Evolutionary conservation across 2,797 vertebrate species (phyloP).

Genomic region (Ibycter americanus): DNA sequence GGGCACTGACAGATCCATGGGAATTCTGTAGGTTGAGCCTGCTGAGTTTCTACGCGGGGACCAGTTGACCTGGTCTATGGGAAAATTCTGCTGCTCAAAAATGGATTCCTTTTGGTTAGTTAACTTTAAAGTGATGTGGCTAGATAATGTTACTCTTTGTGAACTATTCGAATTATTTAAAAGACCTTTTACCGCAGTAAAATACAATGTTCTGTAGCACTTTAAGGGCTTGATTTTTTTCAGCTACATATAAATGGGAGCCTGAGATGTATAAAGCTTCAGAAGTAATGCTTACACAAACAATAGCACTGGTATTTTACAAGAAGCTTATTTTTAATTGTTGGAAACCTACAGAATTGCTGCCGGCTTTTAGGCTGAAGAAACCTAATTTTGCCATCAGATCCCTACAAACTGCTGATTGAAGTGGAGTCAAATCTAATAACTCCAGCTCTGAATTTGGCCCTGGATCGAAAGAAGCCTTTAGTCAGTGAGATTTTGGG

Average conservation of each 20-base stretch:
- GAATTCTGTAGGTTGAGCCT: neutral
- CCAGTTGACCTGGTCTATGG: neutral
- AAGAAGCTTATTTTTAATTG: neutral
- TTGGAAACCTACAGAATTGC: neutral
- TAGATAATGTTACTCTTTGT: neutral
- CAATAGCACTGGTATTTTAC: neutral
- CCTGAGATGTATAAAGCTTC: neutral
- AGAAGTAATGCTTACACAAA: neutral
- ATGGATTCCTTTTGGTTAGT: neutral
- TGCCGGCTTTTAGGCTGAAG: neutral
- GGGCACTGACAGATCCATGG: neutral
- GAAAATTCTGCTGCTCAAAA: slow-evolving; percentile 21
- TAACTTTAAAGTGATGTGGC: neutral
- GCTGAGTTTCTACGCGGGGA: neutral
- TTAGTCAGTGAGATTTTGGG: neutral
- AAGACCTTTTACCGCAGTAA: neutral
- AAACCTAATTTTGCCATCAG: neutral
- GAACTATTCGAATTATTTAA: neutral
- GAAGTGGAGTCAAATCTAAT: neutral
- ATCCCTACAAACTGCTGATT: neutral
- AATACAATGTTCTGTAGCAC: neutral
- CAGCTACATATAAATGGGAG: neutral
- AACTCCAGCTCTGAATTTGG: neutral
- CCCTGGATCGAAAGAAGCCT: neutral
- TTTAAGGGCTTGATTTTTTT: neutral